A percentile compares a stretch with the other conserved stretches of the same genome.
These are phyloP conservation scores for Thecocarcelia acutangulata DNA, from an alignment of 2,888 invertebrate genomes.

Conservation along the genomic window DNA sequence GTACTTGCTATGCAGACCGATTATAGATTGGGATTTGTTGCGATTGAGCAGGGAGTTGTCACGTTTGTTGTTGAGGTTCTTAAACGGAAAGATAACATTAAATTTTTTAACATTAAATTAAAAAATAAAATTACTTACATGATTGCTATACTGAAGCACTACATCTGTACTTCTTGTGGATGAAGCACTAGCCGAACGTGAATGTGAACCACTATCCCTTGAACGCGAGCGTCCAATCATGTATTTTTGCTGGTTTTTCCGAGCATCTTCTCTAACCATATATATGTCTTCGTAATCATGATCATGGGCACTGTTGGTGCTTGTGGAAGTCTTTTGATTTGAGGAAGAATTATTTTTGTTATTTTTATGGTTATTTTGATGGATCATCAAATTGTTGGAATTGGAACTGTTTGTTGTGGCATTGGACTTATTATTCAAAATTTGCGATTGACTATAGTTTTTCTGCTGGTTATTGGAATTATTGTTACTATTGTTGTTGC, in stretches of 20 bases:
- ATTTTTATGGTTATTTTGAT: conserved; percentile 71
- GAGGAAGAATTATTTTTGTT: conserved; percentile 51
- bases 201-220: conserved; percentile 88
- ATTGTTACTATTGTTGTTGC: conserved; percentile 35
- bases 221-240: conserved; percentile 83
- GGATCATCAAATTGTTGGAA: conserved; percentile 68
- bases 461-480: conserved; percentile 59
- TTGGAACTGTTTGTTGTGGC: conserved; percentile 69
- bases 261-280: conserved; percentile 85
- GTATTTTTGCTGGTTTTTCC: conserved; percentile 77
- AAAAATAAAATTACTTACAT: conserved; percentile 74
- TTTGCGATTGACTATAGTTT: conserved; percentile 62
- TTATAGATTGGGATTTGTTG: conserved; percentile 80
- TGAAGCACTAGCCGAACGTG: conserved; percentile 86
- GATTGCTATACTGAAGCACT: conserved; percentile 80
- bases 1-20: conserved; percentile 78
- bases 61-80: conserved; percentile 80
- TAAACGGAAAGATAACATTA: conserved; percentile 17
- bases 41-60: conserved; percentile 76
- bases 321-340: conserved; percentile 52
- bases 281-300: conserved; percentile 93
- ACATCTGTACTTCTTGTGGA: conserved; percentile 82
- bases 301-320: conserved; percentile 81
- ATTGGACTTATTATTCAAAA: conserved; percentile 61
- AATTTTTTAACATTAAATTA: too few species aligned